These are phyloP conservation scores for Rhodeus uyekii DNA, from an alignment of 2,797 vertebrate species.

Conservation along the genomic window DNA sequence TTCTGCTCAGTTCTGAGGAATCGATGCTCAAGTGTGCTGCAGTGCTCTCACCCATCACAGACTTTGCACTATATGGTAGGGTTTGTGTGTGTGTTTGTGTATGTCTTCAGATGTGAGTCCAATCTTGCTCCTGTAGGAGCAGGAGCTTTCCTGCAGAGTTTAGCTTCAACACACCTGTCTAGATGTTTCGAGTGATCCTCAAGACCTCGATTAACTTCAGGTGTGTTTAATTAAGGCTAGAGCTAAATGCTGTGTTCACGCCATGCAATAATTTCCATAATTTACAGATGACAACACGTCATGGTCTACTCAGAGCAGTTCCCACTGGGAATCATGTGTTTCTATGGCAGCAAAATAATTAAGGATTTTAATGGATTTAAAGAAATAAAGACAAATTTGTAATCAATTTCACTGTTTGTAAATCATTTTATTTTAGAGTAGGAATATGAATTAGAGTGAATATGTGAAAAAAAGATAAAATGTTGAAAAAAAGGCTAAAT, in stretches of 20 bases:
- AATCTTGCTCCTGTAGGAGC: not conserved
- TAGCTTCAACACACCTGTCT: not conserved
- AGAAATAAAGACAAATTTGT: not conserved
- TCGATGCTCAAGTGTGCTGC: conserved; percentile 87
- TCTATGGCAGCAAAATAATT: not conserved
- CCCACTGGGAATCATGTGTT: no score
- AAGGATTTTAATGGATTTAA: not conserved
- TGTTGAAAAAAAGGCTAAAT: not conserved
- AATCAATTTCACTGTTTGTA: not conserved
- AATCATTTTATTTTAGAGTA: not conserved
- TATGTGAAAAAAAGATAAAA: not conserved
- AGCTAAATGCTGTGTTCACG: not conserved
- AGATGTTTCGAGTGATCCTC: not conserved
- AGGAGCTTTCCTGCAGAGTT: not conserved
- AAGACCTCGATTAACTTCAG: not conserved
- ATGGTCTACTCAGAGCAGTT: not conserved
- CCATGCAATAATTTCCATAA: not conserved
- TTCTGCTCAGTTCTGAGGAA: conserved; percentile 85
- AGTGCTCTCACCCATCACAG: conserved; percentile 92
- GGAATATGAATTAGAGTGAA: not conserved
- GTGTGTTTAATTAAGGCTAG: not conserved
- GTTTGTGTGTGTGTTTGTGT: conserved; percentile 24
- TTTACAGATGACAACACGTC: not conserved
- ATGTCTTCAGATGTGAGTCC: not conserved
- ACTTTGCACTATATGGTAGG: conserved; percentile 94